Evolutionary conservation across 2,113 vertebrate genomes (phyloP).

Genomic region (Potamarius usumacintae): DNA sequence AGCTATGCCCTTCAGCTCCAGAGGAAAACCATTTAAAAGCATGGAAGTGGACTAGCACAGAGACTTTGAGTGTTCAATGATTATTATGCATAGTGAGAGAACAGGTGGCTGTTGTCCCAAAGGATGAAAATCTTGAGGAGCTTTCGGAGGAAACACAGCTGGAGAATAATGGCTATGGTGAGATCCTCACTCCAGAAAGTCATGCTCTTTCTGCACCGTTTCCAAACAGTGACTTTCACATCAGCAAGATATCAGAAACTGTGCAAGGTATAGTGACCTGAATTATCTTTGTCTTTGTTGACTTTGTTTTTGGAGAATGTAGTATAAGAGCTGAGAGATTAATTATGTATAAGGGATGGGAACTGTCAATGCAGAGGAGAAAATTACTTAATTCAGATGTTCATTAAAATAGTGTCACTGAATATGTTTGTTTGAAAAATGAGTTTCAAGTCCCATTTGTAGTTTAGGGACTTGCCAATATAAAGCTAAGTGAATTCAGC

Average conservation of each 20-base stretch:
- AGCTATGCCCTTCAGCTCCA: constrained; percentile 20
- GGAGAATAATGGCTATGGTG: constrained; percentile 89
- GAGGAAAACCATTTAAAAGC: not conserved
- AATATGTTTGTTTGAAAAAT: not conserved
- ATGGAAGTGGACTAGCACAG: constrained; percentile 14
- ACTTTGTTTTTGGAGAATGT: not conserved
- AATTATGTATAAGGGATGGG: not conserved
- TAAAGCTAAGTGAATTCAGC: not conserved
- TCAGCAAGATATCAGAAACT: constrained; percentile 88
- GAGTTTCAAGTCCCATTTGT: not conserved
- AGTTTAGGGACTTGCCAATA: not conserved
- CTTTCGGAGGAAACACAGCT: constrained; percentile 83
- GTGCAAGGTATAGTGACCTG: constrained; percentile 76
- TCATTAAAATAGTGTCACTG: not conserved
- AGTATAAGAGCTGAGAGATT: not conserved
- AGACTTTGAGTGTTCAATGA: constrained; percentile 2
- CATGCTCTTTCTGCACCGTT: constrained; percentile 84
- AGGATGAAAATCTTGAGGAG: constrained; percentile 87
- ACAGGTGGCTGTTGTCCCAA: constrained; percentile 44
- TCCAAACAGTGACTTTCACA: constrained; percentile 86
- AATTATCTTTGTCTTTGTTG: not conserved
- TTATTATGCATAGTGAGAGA: not conserved
- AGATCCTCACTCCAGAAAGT: constrained; percentile 89
- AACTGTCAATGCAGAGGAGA: not conserved
- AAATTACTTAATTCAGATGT: not conserved